Evolutionary conservation across 2,113 vertebrate species (phyloP).

Genomic region (Scortum barcoo): DNA sequence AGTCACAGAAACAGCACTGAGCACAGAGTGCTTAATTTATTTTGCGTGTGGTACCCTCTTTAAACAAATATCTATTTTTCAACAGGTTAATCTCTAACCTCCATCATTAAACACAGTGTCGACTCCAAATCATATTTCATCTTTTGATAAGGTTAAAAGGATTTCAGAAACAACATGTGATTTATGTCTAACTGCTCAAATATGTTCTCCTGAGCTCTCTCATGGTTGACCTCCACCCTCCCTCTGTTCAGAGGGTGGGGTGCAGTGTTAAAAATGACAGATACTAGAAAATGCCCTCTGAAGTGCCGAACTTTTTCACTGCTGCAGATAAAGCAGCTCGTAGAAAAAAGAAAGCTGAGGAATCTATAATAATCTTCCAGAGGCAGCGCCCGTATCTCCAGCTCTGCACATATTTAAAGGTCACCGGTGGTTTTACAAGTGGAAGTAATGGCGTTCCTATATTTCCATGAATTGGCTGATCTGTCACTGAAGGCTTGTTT

Average conservation of each 20-base stretch:
- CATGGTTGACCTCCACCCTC: background rate
- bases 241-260: conserved; percentile 4
- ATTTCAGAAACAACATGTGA: background rate
- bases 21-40: background rate
- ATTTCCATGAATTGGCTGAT: conserved; percentile 79
- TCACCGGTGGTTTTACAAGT: conserved; percentile 81
- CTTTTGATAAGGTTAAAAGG: conserved; percentile 18
- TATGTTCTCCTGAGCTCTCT: background rate
- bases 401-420: conserved; percentile 80
- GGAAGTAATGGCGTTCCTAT: conserved; percentile 73
- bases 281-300: conserved; percentile 33
- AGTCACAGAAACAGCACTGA: background rate
- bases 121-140: background rate
- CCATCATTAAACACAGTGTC: background rate
- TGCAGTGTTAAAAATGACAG: conserved; percentile 29
- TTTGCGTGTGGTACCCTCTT: background rate
- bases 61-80: background rate
- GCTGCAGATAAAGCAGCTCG: conserved; percentile 44
- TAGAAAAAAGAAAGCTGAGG: conserved; percentile 20
- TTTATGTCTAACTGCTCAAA: background rate
- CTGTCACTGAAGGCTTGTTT: conserved; percentile 81
- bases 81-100: background rate
- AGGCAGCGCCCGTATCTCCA: conserved; percentile 61
- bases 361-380: conserved; percentile 71
- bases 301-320: conserved; percentile 50